These are phyloP conservation scores for Ophraella communa DNA, from an alignment of 2,888 invertebrate genomes.

Conservation along the genomic window DNA sequence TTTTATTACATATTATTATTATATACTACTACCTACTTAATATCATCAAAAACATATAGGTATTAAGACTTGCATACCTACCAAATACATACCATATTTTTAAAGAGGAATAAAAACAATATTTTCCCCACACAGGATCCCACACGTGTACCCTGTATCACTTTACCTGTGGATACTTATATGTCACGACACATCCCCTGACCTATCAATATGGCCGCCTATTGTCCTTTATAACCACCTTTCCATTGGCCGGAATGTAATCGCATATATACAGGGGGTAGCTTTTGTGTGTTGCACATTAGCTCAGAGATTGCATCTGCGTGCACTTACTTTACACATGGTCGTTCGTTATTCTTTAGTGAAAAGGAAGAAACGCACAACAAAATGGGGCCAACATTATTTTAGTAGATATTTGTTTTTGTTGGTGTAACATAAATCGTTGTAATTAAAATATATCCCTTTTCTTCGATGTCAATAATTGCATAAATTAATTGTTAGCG, in stretches of 20 bases:
- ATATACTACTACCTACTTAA: too few relatives aligned
- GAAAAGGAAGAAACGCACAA: background rate
- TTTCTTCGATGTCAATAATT: too few relatives aligned
- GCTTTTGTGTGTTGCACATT: slow-evolving; percentile 22
- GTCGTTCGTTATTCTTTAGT: slow-evolving; percentile 1
- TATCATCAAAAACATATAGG: too few relatives aligned
- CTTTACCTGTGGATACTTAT: slow-evolving; percentile 21
- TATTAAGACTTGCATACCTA: too few relatives aligned
- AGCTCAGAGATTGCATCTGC: slow-evolving; percentile 26
- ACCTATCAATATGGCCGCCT: slow-evolving; percentile 39
- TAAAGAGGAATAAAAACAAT: too few relatives aligned
- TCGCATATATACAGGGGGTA: slow-evolving; percentile 26
- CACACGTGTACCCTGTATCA: background rate
- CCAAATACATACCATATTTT: too few relatives aligned
- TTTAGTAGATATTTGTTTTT: background rate
- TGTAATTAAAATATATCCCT: too few relatives aligned
- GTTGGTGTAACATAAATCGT: background rate
- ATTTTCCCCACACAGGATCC: background rate
- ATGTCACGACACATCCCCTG: slow-evolving; percentile 28
- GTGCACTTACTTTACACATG: slow-evolving; percentile 4
- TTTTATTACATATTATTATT: too few relatives aligned
- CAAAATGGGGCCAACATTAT: background rate
- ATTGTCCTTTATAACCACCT: slow-evolving; percentile 34
- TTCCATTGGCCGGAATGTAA: slow-evolving; percentile 36
- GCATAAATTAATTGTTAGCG: too few relatives aligned